A percentile compares a stretch with the other conserved stretches of the same genome.
phyloP scores from a whole-genome alignment of 1,140 invertebrate species.

The Globodera rostochiensis region DNA sequence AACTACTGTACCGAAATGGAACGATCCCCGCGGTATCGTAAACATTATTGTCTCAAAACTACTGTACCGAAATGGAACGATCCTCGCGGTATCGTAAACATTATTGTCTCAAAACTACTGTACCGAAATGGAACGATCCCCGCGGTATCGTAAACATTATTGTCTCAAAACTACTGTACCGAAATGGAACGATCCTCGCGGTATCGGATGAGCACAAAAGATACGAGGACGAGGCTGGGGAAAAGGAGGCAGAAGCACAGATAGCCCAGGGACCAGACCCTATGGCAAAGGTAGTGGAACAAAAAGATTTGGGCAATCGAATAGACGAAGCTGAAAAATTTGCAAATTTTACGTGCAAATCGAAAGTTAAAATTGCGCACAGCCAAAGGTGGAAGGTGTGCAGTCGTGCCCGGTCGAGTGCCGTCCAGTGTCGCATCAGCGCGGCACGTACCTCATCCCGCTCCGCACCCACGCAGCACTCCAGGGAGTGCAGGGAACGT shows the following conservation, averaged over 20 bases:
- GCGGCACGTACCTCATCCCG: conserved; percentile 11
- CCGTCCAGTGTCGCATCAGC: conserved; percentile 10
- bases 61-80: conserved; percentile 3
- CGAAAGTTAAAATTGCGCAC: background rate
- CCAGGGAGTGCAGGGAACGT: conserved; percentile 9
- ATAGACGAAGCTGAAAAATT: conserved; percentile 46
- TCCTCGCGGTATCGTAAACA: too few relatives aligned
- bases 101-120: too few relatives aligned
- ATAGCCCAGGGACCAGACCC: conserved; percentile 49
- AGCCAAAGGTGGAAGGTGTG: conserved; percentile 65
- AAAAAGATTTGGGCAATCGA: conserved; percentile 61
- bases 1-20: conserved; percentile 10
- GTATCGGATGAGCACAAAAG: conserved; percentile 59
- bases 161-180: too few relatives aligned
- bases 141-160: too few relatives aligned
- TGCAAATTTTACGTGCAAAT: background rate
- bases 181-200: conserved; percentile 42
- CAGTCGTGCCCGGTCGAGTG: conserved; percentile 58
- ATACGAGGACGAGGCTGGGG: conserved; percentile 50
- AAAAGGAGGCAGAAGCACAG: conserved; percentile 51
- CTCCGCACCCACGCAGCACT: conserved; percentile 5
- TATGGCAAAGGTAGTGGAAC: conserved; percentile 59
- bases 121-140: too few relatives aligned
- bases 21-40: background rate
- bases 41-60: background rate